Base-by-base conservation (phyloP, 2,888 invertebrate genomes). In the Cheiracanthium punctorium region DNA sequence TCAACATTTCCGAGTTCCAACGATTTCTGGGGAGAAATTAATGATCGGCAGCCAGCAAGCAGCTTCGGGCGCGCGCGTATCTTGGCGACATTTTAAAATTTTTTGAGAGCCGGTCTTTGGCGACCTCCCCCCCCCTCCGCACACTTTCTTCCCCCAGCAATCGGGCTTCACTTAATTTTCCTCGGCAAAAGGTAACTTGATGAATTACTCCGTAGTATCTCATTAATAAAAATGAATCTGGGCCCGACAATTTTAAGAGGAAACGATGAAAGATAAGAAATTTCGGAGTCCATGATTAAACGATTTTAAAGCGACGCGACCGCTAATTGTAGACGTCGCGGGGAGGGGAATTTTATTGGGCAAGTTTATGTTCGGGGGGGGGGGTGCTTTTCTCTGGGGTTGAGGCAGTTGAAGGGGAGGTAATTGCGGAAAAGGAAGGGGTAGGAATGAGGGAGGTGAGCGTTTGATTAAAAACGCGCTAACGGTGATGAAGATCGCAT, bases 201-300 rank as follows among this genome's bases (percentile, higher is more conserved):
- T 85, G 84, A 85, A 85, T 85, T 85, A 85, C 84, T 70, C 65
- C 58, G 67, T 79, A 85, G 79, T 85, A 79, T 79, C 84, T 79
- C 84, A 85, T 85, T 85, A 85, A 85, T 85, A 85, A 85, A 85
- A 85, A 85, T 85, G 84, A 85, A 85, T 85, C 84, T 85, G 74
- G 84, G 82, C 82, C 77, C 79, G 84, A 85, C 84, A 85, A 85
- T 85, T 85, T 85, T 58, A 74, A 85, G 79, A 79, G 77, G 84
- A 65, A 69, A 69, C 79, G 84, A 85, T 85, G 71, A 79, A 73
- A 73, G 79, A 79, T 79, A 79, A 74, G 84, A 79, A 79, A 85
- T 80, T 85, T 73, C 75, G 14, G 30, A 8, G 76, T 37, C 58
- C 24, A 85, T 85, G 84, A 85, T 85, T 85, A 85, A 85, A 58